Conservation (phyloP, 1,140 invertebrate genomes). For the Cydia fagiglandana region DNA sequence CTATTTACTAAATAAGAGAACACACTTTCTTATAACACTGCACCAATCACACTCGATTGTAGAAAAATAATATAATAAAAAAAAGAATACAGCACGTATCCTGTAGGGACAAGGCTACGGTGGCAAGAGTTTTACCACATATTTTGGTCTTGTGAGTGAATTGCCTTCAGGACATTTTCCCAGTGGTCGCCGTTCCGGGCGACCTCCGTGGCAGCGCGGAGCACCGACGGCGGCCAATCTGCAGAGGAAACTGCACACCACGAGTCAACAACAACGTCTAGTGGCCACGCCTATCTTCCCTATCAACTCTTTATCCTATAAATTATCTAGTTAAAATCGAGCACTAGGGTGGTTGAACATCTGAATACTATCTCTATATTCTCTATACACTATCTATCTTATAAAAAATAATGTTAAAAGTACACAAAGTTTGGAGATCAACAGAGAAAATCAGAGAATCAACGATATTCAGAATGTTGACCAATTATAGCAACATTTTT, state of each 20-base stretch:
- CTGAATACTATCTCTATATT: too few relatives aligned
- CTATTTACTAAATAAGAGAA: not conserved
- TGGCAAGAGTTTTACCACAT: slow-evolving; percentile 72
- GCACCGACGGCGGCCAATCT: slow-evolving; percentile 70
- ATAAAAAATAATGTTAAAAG: too few relatives aligned
- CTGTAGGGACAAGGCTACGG: slow-evolving; percentile 59
- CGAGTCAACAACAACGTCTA: slow-evolving; percentile 72
- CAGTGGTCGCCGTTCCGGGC: slow-evolving; percentile 75
- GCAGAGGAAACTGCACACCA: slow-evolving; percentile 79
- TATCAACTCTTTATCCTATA: not conserved
- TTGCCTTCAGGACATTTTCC: slow-evolving; percentile 77
- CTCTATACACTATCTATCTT: too few relatives aligned
- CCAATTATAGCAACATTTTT: too few relatives aligned
- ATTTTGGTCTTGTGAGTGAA: slow-evolving; percentile 75
- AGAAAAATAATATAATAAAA: slow-evolving; percentile 61
- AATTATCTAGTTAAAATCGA: not conserved
- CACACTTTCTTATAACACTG: slow-evolving; percentile 33
- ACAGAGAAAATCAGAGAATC: too few relatives aligned
- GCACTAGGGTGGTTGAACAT: not conserved
- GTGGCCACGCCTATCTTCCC: slow-evolving; percentile 37
- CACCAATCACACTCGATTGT: slow-evolving; percentile 39
- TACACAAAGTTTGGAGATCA: too few relatives aligned
- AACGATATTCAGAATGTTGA: too few relatives aligned
- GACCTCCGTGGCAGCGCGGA: slow-evolving; percentile 68
- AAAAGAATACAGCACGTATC: slow-evolving; percentile 71